Evolutionary conservation across 2,113 vertebrate genomes (phyloP), one percentile per base, ranked within the genome.

Genomic region (Onychostruthus taczanowskii): DNA sequence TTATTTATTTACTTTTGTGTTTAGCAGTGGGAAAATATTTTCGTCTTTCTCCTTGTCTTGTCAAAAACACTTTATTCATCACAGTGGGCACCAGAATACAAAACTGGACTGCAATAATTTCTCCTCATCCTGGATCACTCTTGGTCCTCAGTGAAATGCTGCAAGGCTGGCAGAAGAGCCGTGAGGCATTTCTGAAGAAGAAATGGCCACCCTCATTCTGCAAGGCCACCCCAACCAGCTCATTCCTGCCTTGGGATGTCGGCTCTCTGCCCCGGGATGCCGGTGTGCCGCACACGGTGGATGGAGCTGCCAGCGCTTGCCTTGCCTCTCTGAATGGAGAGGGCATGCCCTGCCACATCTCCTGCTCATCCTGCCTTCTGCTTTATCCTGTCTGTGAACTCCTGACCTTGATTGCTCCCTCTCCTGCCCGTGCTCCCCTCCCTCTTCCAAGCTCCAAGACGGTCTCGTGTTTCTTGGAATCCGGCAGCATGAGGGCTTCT

Each of bases 391-490:
- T 96, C 96, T 94, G 70, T 97, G 96, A 97, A 96, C 97, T 96
- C 92, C 92, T 96, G 95, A 97, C 96, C 95, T 95, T 87, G 96
- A 92, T 85, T 90, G 93, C 92, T 90, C 84, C 83, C 10, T 58
- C 89, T 96, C 84, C 89, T 96, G 18, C 94, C 86, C 2, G 0
- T 92, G 77, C 73, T 95, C 90, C 90, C 96, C 81, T 90, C 95
- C 92, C 63, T 91, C 64, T 92, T 62, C 91, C 77, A 95, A 85
- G 35, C 89, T 95, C 81, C 91, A 95, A 84, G 83, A 94, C n/a
- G 1, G 93, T 94, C 88, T 97, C 81, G 47, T 94, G 94, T 97
- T 97, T 96, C 96, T 97, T 97, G 94, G 94, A 97, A 97, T 97
- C 86, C 12, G 33, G 94, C 89, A 95, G 89, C 22, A 50, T 53